Evolutionary conservation across 1,140 invertebrate species (phyloP).

Genomic region (Penaeus indicus): DNA sequence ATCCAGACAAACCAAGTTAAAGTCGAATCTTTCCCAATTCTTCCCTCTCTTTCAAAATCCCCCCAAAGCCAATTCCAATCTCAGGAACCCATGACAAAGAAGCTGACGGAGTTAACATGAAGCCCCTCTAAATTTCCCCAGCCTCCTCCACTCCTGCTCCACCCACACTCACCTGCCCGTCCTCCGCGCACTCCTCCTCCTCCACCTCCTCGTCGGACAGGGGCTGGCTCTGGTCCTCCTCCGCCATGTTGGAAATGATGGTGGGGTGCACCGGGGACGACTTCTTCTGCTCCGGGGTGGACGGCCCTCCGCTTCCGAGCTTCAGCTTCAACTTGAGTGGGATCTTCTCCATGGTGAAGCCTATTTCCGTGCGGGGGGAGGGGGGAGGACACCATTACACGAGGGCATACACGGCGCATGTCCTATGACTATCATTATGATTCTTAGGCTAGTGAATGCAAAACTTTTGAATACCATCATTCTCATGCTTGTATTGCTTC

Average conservation of each 20-base stretch:
- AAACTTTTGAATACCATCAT: too few species aligned
- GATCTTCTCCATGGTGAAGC: conserved; percentile 42
- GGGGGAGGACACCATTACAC: neutral
- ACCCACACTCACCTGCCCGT: neutral
- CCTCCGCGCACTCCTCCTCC: neutral
- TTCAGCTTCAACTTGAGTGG: conserved; percentile 50
- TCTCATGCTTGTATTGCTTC: too few species aligned
- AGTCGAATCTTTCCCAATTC: too few species aligned
- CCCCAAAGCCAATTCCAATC: too few species aligned
- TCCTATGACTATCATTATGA: too few species aligned
- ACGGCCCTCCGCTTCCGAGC: conserved; percentile 19
- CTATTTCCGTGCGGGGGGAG: neutral
- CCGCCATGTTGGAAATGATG: conserved; percentile 28
- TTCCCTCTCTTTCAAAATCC: too few species aligned
- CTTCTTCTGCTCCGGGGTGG: conserved; percentile 12
- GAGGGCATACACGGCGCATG: neutral
- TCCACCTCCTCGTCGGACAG: conserved; percentile 73
- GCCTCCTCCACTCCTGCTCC: too few species aligned
- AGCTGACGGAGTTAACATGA: too few species aligned
- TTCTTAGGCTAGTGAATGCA: too few species aligned
- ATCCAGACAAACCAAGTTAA: too few species aligned
- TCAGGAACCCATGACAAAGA: too few species aligned
- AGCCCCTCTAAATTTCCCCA: too few species aligned
- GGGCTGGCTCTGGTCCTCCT: conserved; percentile 26
- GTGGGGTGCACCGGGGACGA: conserved; percentile 37